phyloP scores from a whole-genome alignment of 2,797 vertebrate species.

The Kryptopterus vitreolus region DNA sequence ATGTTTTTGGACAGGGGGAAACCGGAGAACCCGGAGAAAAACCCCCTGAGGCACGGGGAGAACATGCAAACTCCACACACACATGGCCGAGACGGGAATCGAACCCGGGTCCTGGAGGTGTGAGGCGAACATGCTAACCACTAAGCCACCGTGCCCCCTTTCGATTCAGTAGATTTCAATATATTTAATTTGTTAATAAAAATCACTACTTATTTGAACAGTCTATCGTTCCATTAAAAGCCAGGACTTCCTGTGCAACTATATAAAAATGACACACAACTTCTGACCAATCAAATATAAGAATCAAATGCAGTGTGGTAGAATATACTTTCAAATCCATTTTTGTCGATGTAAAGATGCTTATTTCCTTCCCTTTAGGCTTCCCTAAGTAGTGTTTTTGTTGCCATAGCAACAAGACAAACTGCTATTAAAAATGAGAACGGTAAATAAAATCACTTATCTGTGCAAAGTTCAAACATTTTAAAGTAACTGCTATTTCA shows the following conservation, averaged over 20 bases:
- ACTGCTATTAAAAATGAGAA: neutral
- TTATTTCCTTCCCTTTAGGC: neutral
- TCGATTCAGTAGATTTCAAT: neutral
- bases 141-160: too few relatives aligned
- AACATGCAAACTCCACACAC: too few relatives aligned
- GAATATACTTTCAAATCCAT: neutral
- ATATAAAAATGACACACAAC: neutral
- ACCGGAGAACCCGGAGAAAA: too few relatives aligned
- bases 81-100: too few relatives aligned
- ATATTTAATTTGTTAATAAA: neutral
- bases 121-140: too few relatives aligned
- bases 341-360: neutral
- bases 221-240: neutral
- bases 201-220: neutral
- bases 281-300: neutral
- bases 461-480: neutral
- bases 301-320: too few relatives aligned
- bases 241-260: neutral
- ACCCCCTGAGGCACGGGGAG: too few relatives aligned
- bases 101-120: too few relatives aligned
- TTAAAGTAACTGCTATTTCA: neutral
- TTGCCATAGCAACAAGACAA: neutral
- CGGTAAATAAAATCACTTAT: neutral
- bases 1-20: too few relatives aligned
- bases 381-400: neutral